Evolutionary conservation across 1,140 invertebrate genomes (phyloP), one percentile per base, ranked within the genome.

Genomic region (Epicauta chinensis): DNA sequence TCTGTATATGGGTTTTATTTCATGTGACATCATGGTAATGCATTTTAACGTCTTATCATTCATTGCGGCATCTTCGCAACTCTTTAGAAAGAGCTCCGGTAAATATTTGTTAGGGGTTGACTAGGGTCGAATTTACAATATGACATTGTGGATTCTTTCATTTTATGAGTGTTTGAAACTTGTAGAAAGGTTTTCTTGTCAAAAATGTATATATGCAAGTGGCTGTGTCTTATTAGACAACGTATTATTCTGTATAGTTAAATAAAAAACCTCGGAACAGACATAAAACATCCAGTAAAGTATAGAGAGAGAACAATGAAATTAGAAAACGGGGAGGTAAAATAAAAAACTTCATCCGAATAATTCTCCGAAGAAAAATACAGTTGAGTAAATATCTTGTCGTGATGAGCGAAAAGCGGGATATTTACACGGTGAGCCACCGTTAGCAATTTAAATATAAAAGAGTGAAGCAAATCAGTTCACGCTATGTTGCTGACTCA

Each of bases 41-140:
- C 75, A 76, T 77, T 76, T 77, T 75, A 78, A 78, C 76, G 70
- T 77, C 75, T 80, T 79, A 78, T 77, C 77, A 79, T 80, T 79
- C 77, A 78, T 79, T 78, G 75, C 75, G 70, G 63, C 62, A 52
- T 63, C 61, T 68, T 64, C 58, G 58, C 66, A 68, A 68, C 63
- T 68, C 65, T 69, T 67, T 68, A 63, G 41, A 42, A 45, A 31
- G 58, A 51, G 53, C 46, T 49, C 58, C 63, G 62, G 60, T 64
- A 67, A 67, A 67, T 65, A 67, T 67, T 67, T 67, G 65, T 65
- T 62, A 64, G 55, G 43, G 58, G 45, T 42, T 39, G 58, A 57
- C 54, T 51, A 37, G 39, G 32, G 10, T 38, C 34, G 36, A 53
- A 60, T 60, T 60, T 60, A 60, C 54, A 51, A 53, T 42, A 40